Evolutionary conservation across 2,888 invertebrate genomes (phyloP), one percentile per base, ranked within the genome.

Genomic region (Drymonia ruficornis): DNA sequence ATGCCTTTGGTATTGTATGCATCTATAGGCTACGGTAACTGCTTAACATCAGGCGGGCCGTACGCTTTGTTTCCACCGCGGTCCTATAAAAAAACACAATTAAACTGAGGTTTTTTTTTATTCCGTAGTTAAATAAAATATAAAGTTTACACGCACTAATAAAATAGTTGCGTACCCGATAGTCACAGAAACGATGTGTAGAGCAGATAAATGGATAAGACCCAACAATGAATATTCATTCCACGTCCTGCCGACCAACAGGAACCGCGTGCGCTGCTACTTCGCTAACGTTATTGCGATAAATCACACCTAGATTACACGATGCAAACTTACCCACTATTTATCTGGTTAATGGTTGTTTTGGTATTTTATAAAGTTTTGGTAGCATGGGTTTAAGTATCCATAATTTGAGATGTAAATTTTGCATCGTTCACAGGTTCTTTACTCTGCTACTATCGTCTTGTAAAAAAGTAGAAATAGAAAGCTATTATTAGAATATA

Each of bases 161-260:
- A 16, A 11, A 18, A 8, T 5, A 36, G 1, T 36, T 36, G 3
- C 13, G 5, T 36, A 36, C 13, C 13, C 34, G 13, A 36, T 16
- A 40, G 15, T 19, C 48, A 1, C 3, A 49, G 28, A 49, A 49
- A 40, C 4, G 40, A 40, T 15, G 13, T 44, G 19, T 50, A 54
- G 36, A 60, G 55, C 55, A 61, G 63, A 56, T 52, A 59, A 68
- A 68, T 68, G 59, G 61, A 66, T 64, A 52, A 55, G 53, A 67
- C 63, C 62, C 67, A 54, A 40, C 49, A 55, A 67, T 74, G 72
- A 75, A 76, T 76, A 76, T 76, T 73, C 70, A 73, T 68, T 57
- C 50, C 64, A 61, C 65, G 72, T 75, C 66, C 59, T 61, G 58
- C 58, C 65, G 60, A 56, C 57, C 58, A 57, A 52, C 52, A 57